These are phyloP conservation scores for Lycaena phlaeas DNA, from an alignment of 2,888 invertebrate genomes.

Conservation along the genomic window DNA sequence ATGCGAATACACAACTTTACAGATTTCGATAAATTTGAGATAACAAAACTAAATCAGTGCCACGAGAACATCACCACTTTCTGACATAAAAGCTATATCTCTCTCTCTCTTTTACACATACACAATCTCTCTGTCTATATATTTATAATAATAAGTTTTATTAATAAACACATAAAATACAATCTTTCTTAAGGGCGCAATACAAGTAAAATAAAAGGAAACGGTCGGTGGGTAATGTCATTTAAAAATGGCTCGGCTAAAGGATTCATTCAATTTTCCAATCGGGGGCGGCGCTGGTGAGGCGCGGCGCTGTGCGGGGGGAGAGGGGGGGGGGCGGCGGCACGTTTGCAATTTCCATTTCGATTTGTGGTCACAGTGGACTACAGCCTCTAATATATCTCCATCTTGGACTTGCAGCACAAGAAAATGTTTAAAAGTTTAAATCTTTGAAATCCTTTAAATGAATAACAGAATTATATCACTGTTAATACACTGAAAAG, in stretches of 20 bases:
- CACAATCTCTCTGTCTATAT: too few relatives aligned
- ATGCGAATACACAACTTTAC: not conserved
- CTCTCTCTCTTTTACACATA: too few relatives aligned
- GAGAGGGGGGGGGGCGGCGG: not conserved
- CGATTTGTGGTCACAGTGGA: not conserved
- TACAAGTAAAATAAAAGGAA: not conserved
- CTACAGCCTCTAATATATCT: too few relatives aligned
- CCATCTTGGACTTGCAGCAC: not conserved
- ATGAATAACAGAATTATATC: too few relatives aligned
- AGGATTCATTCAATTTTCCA: not conserved
- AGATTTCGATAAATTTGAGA: too few relatives aligned
- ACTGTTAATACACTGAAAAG: not conserved
- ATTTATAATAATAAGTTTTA: too few relatives aligned
- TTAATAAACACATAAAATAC: not conserved
- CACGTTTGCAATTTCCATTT: slow-evolving; percentile 5
- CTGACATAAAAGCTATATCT: too few relatives aligned
- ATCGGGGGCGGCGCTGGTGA: not conserved
- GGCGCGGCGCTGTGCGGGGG: not conserved
- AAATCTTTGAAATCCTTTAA: too few relatives aligned
- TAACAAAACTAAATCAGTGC: too few relatives aligned
- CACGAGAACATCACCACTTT: too few relatives aligned
- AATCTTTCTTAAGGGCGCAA: not conserved
- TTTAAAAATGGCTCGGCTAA: not conserved
- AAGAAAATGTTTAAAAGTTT: too few relatives aligned
- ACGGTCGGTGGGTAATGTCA: not conserved